Conservation (phyloP, 2,113 vertebrate genomes). For the Vulpes lagopus region DNA sequence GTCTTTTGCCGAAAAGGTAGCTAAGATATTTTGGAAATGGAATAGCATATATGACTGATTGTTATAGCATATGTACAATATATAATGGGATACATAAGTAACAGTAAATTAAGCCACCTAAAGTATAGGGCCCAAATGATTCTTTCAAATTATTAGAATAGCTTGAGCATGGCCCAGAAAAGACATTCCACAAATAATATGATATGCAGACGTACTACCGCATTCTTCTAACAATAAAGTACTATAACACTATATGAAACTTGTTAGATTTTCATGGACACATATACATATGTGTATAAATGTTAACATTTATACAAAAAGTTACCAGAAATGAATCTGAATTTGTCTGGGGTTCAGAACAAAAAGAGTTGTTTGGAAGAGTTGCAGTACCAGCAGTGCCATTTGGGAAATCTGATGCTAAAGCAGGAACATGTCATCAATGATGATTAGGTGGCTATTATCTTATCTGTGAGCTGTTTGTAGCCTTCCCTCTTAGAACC, state of each 20-base stretch:
- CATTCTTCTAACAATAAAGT: neutral
- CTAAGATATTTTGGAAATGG: neutral
- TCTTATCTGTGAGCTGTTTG: neutral
- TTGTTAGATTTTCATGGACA: neutral
- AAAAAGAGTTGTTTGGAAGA: neutral
- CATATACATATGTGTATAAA: too few species aligned
- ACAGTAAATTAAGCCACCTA: neutral
- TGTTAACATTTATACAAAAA: neutral
- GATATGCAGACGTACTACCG: neutral
- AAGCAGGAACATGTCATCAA: neutral
- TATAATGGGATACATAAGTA: neutral
- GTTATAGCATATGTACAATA: neutral
- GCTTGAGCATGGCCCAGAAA: neutral
- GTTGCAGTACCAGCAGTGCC: neutral
- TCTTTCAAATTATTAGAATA: neutral
- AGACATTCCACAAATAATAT: neutral
- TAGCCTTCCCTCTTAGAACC: neutral
- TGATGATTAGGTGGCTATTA: neutral
- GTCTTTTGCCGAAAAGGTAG: neutral
- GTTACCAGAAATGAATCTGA: neutral
- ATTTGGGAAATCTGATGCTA: neutral
- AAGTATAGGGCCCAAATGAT: neutral
- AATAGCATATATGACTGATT: neutral
- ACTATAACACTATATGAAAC: neutral
- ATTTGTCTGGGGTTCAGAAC: neutral